Evolutionary conservation across 92 coral and sea anemone species (phyloP), one percentile per base, ranked within the genome.

Genomic region (Muricea muricata): DNA sequence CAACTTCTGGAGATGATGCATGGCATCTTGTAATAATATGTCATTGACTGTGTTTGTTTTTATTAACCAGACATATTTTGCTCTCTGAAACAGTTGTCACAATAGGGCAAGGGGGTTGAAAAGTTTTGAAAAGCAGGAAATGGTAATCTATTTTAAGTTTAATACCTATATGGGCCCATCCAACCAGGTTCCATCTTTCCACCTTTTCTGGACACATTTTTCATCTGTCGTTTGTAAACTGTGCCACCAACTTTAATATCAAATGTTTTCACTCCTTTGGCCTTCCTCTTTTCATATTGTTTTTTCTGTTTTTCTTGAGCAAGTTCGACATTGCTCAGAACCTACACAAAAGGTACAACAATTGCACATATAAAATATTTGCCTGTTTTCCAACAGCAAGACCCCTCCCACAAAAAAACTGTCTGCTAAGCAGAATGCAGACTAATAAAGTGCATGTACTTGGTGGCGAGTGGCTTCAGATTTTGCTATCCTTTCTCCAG

Each of bases 121-220:
- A 56, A 20, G 3, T 56, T 39, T 39, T 5, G 11, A 39, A 39
- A 39, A 11, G 45, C 6, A 11, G 11, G 11, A 5, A 39, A 4
- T 39, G 11, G 45, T 39, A 39, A 56, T n/a, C n/a, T n/a, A n/a
- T n/a, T 15, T 11, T 65, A 25, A 65, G 25, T 29, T n/a, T 34
- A 65, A n/a, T 65, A 65, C 72, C 72, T 26, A 65, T 65, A 65
- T 65, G 72, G 72, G 72, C 72, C 72, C 72, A 65, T 65, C 72
- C 72, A 65, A 65, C 72, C 35, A 65, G 72, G 72, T 65, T 65
- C 72, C 72, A 65, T 29, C 72, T 65, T 65, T 21, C 72, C 72
- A 65, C 72, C 72, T 65, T 65, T 65, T 29, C 72, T 65, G 72
- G 72, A 65, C 35, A 65, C 20, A 15, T 65, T 65, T 65, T 65